Conservation (phyloP, 1,140 invertebrate species). For the Drosophila nigrodunni region DNA sequence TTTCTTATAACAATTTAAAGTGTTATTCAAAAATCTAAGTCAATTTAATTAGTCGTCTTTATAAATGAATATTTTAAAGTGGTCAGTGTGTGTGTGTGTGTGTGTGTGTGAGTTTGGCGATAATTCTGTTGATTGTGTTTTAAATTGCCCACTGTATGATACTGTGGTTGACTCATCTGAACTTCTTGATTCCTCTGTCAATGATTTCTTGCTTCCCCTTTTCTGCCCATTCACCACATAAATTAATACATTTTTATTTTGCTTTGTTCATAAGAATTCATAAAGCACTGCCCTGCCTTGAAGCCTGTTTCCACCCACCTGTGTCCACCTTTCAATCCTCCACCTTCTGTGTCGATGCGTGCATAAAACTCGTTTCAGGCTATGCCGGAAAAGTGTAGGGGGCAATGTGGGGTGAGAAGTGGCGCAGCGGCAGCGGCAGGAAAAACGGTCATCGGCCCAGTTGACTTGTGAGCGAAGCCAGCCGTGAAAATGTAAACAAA, state of each 20-base stretch:
- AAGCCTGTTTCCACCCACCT: not conserved
- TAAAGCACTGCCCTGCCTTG: not conserved
- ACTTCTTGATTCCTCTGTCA: not conserved
- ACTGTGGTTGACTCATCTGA: constrained; percentile 11
- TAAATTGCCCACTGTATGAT: not conserved
- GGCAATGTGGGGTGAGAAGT: not conserved
- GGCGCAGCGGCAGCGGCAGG: not conserved
- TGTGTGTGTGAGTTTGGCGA: too few relatives aligned
- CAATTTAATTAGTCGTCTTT: too few relatives aligned
- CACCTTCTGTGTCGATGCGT: constrained; percentile 46
- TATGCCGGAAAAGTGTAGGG: too few relatives aligned
- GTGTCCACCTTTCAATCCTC: not conserved
- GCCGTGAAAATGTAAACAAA: constrained; percentile 74
- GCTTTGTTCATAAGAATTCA: constrained; percentile 12
- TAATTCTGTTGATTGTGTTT: not conserved
- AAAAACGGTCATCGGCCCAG: constrained; percentile 49
- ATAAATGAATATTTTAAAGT: too few relatives aligned
- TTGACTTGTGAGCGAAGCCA: constrained; percentile 33
- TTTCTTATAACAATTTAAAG: too few relatives aligned
- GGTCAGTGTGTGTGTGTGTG: too few relatives aligned
- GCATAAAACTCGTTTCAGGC: constrained; percentile 52
- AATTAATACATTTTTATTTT: not conserved
- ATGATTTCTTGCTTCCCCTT: constrained; percentile 1
- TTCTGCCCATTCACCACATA: constrained; percentile 5
- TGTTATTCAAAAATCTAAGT: too few relatives aligned